These are phyloP conservation scores for Pelochelys cantorii DNA, from an alignment of 2,797 vertebrate genomes.

Conservation along the genomic window DNA sequence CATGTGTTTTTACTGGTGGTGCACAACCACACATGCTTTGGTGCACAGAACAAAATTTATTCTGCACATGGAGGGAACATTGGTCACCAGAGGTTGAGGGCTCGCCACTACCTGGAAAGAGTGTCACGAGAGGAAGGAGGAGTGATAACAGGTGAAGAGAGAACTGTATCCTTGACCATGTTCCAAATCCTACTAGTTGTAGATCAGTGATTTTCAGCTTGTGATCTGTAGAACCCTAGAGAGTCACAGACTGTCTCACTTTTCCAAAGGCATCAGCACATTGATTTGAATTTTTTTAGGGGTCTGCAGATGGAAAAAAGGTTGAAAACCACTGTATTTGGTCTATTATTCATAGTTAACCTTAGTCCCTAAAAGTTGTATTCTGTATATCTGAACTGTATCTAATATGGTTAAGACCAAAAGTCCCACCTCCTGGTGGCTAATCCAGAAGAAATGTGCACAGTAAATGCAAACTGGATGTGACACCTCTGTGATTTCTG, in stretches of 20 bases:
- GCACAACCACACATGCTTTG: too few species aligned
- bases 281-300: not conserved
- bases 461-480: not conserved
- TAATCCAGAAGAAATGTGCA: not conserved
- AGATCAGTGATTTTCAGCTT: not conserved
- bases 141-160: not conserved
- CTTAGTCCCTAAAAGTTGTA: not conserved
- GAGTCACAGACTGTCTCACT: not conserved
- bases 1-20: too few species aligned
- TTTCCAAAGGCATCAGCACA: not conserved
- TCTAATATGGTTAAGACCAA: not conserved
- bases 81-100: not conserved
- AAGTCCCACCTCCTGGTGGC: not conserved
- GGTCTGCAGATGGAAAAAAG: not conserved
- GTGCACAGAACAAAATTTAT: too few species aligned
- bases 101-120: not conserved
- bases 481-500: not conserved
- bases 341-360: not conserved
- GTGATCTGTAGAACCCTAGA: not conserved
- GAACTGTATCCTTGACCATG: conserved; percentile 10
- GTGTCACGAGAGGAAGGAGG: not conserved
- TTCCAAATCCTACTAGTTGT: conserved; percentile 54
- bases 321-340: not conserved
- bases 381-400: not conserved
- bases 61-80: too few species aligned